Conservation (phyloP, 2,888 invertebrate species). For the Invenusta paracnida region DNA sequence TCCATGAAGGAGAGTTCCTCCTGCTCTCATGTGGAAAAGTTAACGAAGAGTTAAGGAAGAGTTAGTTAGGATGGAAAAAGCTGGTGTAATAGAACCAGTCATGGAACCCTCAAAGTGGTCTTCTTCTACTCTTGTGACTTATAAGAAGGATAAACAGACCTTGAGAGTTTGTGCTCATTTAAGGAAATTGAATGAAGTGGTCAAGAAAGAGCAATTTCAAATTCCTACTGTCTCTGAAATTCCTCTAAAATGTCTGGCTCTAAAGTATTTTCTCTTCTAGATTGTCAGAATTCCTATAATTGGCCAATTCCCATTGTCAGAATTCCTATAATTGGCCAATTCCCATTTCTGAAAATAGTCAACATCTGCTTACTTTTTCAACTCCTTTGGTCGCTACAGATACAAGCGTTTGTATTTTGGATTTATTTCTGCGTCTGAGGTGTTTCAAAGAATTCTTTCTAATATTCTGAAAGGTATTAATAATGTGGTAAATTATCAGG, state of each 20-base stretch:
- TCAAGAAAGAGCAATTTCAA: constrained; percentile 28
- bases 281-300: constrained; percentile 31
- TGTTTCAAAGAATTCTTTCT: constrained; percentile 15
- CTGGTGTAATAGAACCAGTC: constrained; percentile 35
- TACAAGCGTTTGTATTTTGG: constrained; percentile 29
- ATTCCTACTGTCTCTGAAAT: constrained; percentile 34
- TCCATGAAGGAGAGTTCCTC: not conserved
- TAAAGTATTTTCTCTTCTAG: constrained; percentile 21
- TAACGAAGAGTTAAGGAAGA: constrained; percentile 31
- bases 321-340: constrained; percentile 32
- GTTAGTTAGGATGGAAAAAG: constrained; percentile 35
- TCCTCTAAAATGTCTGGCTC: not conserved
- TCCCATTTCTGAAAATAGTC: constrained; percentile 33
- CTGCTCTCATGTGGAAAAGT: not conserved
- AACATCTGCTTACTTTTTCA: constrained; percentile 34
- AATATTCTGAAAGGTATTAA: constrained; percentile 18
- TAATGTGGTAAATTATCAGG: not conserved
- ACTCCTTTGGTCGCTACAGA: constrained; percentile 25
- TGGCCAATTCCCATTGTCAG: constrained; percentile 24
- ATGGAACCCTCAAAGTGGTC: constrained; percentile 41
- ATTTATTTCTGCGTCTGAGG: constrained; percentile 4
- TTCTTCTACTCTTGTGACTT: not conserved
- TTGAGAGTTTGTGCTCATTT: constrained; percentile 34
- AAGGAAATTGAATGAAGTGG: constrained; percentile 30
- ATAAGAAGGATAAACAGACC: constrained; percentile 27